Base-by-base conservation (phyloP, 1,140 invertebrate genomes). In the Anoplophora glabripennis region DNA sequence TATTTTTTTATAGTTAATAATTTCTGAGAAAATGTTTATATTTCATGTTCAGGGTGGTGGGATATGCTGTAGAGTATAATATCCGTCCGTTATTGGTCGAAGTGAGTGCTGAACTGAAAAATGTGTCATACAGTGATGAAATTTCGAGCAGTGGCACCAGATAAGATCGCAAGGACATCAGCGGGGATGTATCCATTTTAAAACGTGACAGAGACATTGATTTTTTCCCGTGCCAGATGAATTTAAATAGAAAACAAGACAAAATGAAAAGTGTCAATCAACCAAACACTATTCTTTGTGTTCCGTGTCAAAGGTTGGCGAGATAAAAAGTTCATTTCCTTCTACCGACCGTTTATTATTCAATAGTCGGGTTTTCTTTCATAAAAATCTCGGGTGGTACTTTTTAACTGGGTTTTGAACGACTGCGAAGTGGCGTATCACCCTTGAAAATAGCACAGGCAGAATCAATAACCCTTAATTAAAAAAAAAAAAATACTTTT, bases 311-410 rank as follows among this genome's bases (percentile, higher is more conserved):
- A 57, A 59, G 64, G 66, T 67, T 57, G 47, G 15, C 28, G 51
- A 55, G 66, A 68, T 70, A 70, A 68, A 66, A 64, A 68, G 64
- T 68, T 66, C 63, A 70, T 70, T 70, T 70, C 68, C 66, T 65
- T 66, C 65, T 62, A 63, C 59, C 61, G 63, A 66, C 55, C 57
- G 52, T 66, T 60, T 60, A 61, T 64, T 67, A 64, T 67, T 59
- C 56, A 56, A 56, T 38, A 34, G 33, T 18, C n/a, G n/a, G 9
- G 9, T 49, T 8, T 15, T 15, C 17, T 46, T 46, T 46, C 44
- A 17, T 46, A n/a, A 46, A n/a, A 21, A 46, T 46, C 44, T 18
- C 12, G 15, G 28, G 11, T 5, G 11, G 11, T 12, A 21, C 44
- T 21, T 21, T 46, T 28, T 28, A 28, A 28, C 21, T 5, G 21